Percentiles rank a stretch among this genome's conserved stretches.
These are phyloP conservation scores for Siniperca chuatsi DNA, from an alignment of 2,113 vertebrate species.

Conservation along the genomic window DNA sequence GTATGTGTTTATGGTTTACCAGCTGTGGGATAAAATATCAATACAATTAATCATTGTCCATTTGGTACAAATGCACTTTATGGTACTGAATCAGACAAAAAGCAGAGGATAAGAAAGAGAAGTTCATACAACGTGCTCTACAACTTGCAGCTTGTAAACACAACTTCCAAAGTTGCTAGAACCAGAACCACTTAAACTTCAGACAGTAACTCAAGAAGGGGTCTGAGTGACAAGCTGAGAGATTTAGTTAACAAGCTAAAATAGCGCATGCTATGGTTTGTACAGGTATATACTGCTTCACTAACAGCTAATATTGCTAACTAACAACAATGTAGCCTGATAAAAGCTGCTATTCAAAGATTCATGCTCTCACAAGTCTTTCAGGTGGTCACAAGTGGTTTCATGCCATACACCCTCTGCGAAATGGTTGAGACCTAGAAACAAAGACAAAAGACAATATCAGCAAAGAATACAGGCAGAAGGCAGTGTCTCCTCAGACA, in stretches of 20 bases:
- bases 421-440: not conserved
- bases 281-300: not conserved
- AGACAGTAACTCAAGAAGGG: not conserved
- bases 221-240: too few relatives aligned
- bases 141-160: not conserved
- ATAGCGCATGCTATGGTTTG: not conserved
- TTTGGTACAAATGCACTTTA: not conserved
- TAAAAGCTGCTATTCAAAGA: not conserved
- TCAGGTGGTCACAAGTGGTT: not conserved
- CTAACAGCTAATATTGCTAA: not conserved
- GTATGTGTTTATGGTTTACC: not conserved
- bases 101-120: not conserved
- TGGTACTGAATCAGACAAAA: not conserved
- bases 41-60: not conserved
- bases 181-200: not conserved
- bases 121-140: not conserved
- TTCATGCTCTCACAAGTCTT: not conserved
- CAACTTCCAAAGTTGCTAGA: not conserved
- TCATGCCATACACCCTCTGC: not conserved
- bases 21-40: not conserved
- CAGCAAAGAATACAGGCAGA: not conserved
- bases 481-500: constrained; percentile 1
- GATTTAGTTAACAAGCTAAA: not conserved
- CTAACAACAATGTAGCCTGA: not conserved
- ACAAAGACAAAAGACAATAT: not conserved